Percentiles rank a stretch among this genome's conserved stretches.
These are phyloP conservation scores for Helleia helle DNA, from an alignment of 2,888 invertebrate species.

Conservation along the genomic window DNA sequence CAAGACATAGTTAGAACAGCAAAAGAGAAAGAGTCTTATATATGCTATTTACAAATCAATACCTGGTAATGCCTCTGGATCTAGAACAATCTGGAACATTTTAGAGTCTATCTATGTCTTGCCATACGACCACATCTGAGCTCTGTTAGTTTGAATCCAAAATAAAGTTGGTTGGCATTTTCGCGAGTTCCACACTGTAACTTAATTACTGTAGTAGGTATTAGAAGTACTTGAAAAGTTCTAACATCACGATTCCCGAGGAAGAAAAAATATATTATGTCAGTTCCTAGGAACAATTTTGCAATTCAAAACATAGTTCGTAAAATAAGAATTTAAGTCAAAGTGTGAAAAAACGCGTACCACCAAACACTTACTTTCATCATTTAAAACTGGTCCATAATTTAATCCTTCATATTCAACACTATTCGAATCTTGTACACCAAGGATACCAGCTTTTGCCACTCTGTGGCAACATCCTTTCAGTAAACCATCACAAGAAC, in stretches of 20 bases:
- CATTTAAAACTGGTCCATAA: conserved; percentile 84
- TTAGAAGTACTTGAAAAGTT: no score
- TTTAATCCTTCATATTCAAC: conserved; percentile 77
- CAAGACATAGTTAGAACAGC: conserved; percentile 72
- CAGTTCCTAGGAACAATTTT: background rate
- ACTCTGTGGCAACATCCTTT: conserved; percentile 91
- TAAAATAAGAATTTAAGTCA: conserved; percentile 17
- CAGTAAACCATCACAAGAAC: conserved; percentile 86
- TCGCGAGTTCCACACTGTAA: conserved; percentile 32
- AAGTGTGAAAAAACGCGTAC: conserved; percentile 20
- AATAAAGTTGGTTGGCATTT: conserved; percentile 25
- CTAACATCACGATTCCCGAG: background rate
- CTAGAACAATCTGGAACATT: conserved; percentile 26
- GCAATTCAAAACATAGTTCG: conserved; percentile 19
- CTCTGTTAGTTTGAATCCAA: conserved; percentile 46
- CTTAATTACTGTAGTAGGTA: conserved; percentile 27
- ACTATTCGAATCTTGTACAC: conserved; percentile 77
- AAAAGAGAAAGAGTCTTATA: conserved; percentile 32
- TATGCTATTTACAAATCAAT: conserved; percentile 35
- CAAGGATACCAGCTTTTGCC: conserved; percentile 77
- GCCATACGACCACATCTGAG: conserved; percentile 68
- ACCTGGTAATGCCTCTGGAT: conserved; percentile 44
- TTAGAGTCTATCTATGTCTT: conserved; percentile 57
- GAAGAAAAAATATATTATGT: background rate
- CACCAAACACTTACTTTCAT: conserved; percentile 79